Conservation (phyloP, 2,888 invertebrate species). For the Vandiemenella viatica region DNA sequence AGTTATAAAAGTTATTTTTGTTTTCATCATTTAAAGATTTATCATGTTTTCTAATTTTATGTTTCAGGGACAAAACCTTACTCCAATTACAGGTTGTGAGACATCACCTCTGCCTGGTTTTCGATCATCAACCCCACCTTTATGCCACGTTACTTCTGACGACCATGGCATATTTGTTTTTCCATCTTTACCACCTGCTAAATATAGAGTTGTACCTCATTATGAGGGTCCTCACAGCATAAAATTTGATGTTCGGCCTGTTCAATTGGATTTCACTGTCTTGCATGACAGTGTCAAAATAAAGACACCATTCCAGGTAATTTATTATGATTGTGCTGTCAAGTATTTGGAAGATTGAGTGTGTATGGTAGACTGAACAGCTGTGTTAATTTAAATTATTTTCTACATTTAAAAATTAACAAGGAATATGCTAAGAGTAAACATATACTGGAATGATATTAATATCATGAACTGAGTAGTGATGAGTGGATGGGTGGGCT, state of each 20-base stretch:
- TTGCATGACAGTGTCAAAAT: slow-evolving; percentile 48
- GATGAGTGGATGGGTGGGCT: no score
- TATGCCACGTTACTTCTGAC: slow-evolving; percentile 62
- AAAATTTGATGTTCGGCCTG: slow-evolving; percentile 64
- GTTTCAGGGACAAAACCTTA: no score
- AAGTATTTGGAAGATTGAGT: no score
- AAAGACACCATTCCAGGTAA: slow-evolving; percentile 52
- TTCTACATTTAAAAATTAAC: background rate
- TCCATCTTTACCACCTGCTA: slow-evolving; percentile 63
- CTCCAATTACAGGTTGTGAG: slow-evolving; percentile 38
- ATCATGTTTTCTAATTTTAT: no score
- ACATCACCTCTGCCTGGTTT: slow-evolving; percentile 41
- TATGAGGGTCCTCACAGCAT: slow-evolving; percentile 47
- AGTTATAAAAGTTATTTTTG: no score
- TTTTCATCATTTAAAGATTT: no score
- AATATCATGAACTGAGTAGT: no score
- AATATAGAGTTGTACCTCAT: slow-evolving; percentile 58
- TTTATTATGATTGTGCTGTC: no score
- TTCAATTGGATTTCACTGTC: slow-evolving; percentile 51
- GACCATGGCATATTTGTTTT: slow-evolving; percentile 62
- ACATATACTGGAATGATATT: no score
- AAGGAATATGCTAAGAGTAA: no score
- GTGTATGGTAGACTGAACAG: no score
- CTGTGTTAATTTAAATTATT: slow-evolving; percentile 15
- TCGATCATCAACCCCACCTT: slow-evolving; percentile 34